These are phyloP conservation scores for Leptopilina drosophilae DNA, from an alignment of 2,888 invertebrate species.

Conservation along the genomic window DNA sequence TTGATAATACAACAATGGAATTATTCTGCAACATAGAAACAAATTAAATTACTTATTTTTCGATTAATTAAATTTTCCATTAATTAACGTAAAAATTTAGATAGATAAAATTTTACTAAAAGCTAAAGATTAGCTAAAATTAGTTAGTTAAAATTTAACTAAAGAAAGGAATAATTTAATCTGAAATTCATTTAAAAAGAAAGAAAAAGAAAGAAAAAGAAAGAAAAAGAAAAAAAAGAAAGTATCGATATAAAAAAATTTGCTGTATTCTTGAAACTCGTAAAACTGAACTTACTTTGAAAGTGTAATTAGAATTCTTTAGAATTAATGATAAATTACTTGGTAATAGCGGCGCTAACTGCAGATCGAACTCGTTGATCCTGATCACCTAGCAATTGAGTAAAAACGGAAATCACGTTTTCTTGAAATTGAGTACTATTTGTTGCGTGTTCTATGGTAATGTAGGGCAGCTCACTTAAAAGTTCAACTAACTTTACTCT, in stretches of 20 bases:
- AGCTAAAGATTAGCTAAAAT: too few species aligned
- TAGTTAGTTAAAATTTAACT: too few species aligned
- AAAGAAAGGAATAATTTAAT: too few species aligned
- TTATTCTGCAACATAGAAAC: conserved; percentile 72
- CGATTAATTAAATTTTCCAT: too few species aligned
- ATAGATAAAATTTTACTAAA: too few species aligned
- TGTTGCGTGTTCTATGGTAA: conserved; percentile 79
- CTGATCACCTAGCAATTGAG: conserved; percentile 84
- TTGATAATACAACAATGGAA: conserved; percentile 77
- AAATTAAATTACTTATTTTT: too few species aligned
- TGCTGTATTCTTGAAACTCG: too few species aligned
- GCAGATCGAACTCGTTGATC: conserved; percentile 88
- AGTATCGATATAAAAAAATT: too few species aligned
- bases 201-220: too few species aligned
- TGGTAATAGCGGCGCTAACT: conserved; percentile 83
- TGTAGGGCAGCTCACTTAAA: conserved; percentile 80
- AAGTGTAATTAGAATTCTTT: background rate
- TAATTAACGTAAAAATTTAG: too few species aligned
- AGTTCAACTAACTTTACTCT: conserved; percentile 86
- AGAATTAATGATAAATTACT: conserved; percentile 76
- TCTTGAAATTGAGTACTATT: conserved; percentile 79
- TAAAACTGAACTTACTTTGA: background rate
- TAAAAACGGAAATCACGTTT: conserved; percentile 81
- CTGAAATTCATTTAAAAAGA: too few species aligned
- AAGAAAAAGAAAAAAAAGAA: too few species aligned